Evolutionary conservation across 1,140 invertebrate genomes (phyloP), one percentile per base, ranked within the genome.

Genomic region (Drosophila pachea): DNA sequence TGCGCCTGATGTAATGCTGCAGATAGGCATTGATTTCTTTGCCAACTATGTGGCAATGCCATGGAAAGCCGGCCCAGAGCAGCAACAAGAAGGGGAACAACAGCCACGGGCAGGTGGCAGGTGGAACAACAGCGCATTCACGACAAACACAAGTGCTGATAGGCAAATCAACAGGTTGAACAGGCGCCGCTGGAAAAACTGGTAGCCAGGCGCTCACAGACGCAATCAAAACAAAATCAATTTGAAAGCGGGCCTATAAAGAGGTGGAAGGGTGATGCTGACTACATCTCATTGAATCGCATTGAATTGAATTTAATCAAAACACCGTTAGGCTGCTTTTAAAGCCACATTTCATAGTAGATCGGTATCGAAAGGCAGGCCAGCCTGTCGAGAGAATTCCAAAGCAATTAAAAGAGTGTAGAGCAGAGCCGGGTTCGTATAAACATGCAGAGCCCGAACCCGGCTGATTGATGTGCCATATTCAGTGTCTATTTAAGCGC

Each of bases 141-240:
- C 62, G 54, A 66, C 68, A 66, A 49, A 54, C 22, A 65, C 68
- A 70, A 70, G 61, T 73, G 66, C 60, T 68, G 77, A 81, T 81
- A 81, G 52, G 77, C 77, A 81, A 81, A 81, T 81, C 77, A 81
- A 81, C 77, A 81, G 77, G 77, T 81, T 81, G 68, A 68, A 82
- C 76, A 79, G 63, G 72, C 72, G 72, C 72, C 72, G 62, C 62
- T 63, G 69, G 73, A 74, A 68, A 81, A 81, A 82, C 77, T 69
- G 73, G 77, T 74, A 73, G 62, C 60, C 54, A 54, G 53, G 47
- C 47, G 71, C 52, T 62, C 56, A 76, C 40, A 33, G 71, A 66
- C 65, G 60, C 56, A 81, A 81, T 81, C 73, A 81, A 81, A 81
- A 72, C 63, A 81, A 81, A 81, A 81, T 73, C 67, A 50, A 66